These are phyloP conservation scores for Sus scrofa DNA, from an alignment of 2,113 vertebrate species.

Conservation along the genomic window T2T-Sscrofa CM000819.6:96752001-96752500, in stretches of 20 bases:
- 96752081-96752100: conserved; percentile 65
- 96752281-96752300: background rate
- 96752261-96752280: background rate
- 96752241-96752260: background rate
- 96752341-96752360: background rate
- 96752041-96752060: conserved; percentile 84
- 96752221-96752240: background rate
- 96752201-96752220: background rate
- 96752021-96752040: conserved; percentile 69
- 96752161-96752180: background rate
- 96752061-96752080: conserved; percentile 65
- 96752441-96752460: background rate
- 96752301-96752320: background rate
- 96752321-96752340: background rate
- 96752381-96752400: background rate
- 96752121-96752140: conserved; percentile 59
- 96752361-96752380: background rate
- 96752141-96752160: conserved; percentile 63
- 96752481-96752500: background rate
- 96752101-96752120: conserved; percentile 65
- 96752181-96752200: conserved; percentile 5
- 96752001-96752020: conserved; percentile 80
- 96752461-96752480: conserved; percentile 23
- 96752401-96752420: conserved; percentile 34
- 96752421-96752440: conserved; percentile 28